Evolutionary conservation across 2,888 invertebrate genomes (phyloP), one percentile per base, ranked within the genome.

Genomic region (Apoda limacodes): DNA sequence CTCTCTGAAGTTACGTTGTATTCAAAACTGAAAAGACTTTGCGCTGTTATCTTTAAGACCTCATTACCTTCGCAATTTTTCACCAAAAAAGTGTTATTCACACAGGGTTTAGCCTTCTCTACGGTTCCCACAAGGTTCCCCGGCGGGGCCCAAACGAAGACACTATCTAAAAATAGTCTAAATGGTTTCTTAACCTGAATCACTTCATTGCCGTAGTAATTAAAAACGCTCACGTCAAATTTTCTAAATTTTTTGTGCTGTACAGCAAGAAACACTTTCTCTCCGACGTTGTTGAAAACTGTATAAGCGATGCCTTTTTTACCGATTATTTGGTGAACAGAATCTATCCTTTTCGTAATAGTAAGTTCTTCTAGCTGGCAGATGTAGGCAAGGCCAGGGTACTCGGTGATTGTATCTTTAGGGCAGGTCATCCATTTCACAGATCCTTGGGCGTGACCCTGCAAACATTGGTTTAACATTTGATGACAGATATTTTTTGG

Each of bases 401-500:
- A 48, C 4, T 51, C 44, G 2, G 37, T 46, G 2, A 48, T 31
- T 4, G 42, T 32, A 13, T 44, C 41, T 6, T 7, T 5, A 2
- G 72, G 72, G 36, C 68, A 67, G n/a, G 52, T 26, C 72, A 71
- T 71, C 70, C 72, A 68, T 46, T 46, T 37, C 30, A 35, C 40
- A n/a, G n/a, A n/a, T n/a, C n/a, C n/a, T n/a, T n/a, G n/a, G n/a
- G n/a, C n/a, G n/a, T n/a, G n/a, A n/a, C n/a, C n/a, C n/a, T n/a
- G n/a, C n/a, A n/a, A n/a, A n/a, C n/a, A n/a, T n/a, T n/a, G n/a
- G n/a, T n/a, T n/a, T n/a, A n/a, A n/a, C n/a, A n/a, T n/a, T n/a
- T n/a, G n/a, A n/a, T n/a, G n/a, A n/a, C n/a, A n/a, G n/a, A n/a
- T n/a, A n/a, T n/a, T n/a, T n/a, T n/a, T n/a, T n/a, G n/a, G n/a